Evolutionary conservation across 2,888 invertebrate genomes (phyloP).

Genomic region (Cosmia trapezina): DNA sequence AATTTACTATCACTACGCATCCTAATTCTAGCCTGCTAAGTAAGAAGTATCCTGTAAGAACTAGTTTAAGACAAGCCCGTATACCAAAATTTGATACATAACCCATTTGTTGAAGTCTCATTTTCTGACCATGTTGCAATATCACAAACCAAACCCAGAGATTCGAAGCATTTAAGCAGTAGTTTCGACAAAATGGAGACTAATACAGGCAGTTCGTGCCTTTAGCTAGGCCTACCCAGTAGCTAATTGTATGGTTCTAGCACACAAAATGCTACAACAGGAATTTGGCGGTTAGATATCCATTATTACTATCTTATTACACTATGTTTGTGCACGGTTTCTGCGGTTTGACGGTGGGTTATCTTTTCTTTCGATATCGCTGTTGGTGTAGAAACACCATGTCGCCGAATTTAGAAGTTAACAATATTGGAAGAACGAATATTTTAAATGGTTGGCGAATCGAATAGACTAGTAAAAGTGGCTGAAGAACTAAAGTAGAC

Average conservation of each 20-base stretch:
- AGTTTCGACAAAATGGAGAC: not conserved
- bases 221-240: not conserved
- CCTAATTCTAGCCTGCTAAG: no score
- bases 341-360: constrained; percentile 38
- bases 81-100: no score
- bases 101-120: not conserved
- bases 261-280: constrained; percentile 9
- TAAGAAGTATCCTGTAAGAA: no score
- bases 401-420: not conserved
- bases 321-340: constrained; percentile 21
- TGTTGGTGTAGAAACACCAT: constrained; percentile 6
- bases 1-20: no score
- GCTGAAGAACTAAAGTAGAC: not conserved
- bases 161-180: not conserved
- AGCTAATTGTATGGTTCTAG: not conserved
- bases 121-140: not conserved
- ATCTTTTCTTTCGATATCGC: constrained; percentile 16
- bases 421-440: not conserved
- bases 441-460: not conserved
- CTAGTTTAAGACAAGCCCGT: no score
- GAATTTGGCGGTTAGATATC: constrained; percentile 18
- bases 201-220: not conserved
- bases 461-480: not conserved
- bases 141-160: not conserved
- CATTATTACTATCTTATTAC: not conserved